A percentile compares a stretch with the other conserved stretches of the same genome.
phyloP scores from a whole-genome alignment of 2,113 vertebrate species.

The Motacilla alba region DNA sequence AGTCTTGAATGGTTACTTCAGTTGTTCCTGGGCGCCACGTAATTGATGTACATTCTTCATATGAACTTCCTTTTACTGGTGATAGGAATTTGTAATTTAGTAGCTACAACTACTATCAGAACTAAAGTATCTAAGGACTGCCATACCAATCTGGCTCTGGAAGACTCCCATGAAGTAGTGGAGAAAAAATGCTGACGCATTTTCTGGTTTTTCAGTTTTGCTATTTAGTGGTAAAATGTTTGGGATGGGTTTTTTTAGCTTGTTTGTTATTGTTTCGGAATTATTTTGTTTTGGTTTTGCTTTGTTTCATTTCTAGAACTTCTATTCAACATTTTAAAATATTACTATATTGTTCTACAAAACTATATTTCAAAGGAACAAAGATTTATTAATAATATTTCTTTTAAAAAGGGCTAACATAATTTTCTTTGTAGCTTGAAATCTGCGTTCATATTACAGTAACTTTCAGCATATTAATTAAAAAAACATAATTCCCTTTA shows the following conservation, averaged over 20 bases:
- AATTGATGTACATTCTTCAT: not conserved
- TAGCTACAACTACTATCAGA: not conserved
- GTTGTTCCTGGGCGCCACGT: not conserved
- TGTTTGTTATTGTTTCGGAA: not conserved
- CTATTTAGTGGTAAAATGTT: not conserved
- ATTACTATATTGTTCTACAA: not conserved
- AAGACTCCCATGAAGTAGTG: not conserved
- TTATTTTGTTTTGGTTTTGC: not conserved
- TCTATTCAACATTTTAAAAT: not conserved
- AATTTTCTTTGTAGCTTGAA: not conserved
- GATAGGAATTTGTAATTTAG: not conserved
- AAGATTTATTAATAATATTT: not conserved
- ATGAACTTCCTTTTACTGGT: not conserved
- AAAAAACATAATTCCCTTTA: constrained; percentile 30
- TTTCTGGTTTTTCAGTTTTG: not conserved
- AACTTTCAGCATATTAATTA: constrained; percentile 36
- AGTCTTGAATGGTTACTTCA: not conserved
- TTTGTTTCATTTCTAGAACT: not conserved
- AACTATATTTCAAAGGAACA: not conserved
- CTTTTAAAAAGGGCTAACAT: not conserved
- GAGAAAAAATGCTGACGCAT: not conserved
- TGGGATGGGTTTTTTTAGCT: not conserved
- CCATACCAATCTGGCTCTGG: not conserved
- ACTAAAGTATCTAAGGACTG: not conserved
- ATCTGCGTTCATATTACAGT: not conserved